phyloP scores from a whole-genome alignment of 2,888 invertebrate genomes.

The Stegana nigrithorax region DNA sequence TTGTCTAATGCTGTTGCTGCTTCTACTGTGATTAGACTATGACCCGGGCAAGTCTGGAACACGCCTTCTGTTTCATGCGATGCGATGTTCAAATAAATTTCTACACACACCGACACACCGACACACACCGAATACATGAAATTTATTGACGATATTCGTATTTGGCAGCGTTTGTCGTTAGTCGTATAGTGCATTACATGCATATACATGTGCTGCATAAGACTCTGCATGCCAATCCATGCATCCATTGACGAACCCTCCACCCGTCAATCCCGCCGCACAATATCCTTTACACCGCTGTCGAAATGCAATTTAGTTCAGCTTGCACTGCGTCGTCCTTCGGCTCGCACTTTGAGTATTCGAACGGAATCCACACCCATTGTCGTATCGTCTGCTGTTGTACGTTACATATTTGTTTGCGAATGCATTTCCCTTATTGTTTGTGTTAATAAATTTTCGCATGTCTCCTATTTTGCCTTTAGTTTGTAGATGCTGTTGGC shows the following conservation, averaged over 20 bases:
- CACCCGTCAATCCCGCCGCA: no score
- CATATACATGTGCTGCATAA: not conserved
- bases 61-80: no score
- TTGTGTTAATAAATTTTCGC: slow-evolving; percentile 60
- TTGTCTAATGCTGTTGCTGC: slow-evolving; percentile 26
- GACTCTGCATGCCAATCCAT: not conserved
- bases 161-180: not conserved
- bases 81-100: slow-evolving; percentile 4
- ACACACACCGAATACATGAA: no score
- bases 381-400: not conserved
- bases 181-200: not conserved
- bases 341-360: not conserved
- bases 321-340: slow-evolving; percentile 31
- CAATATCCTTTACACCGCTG: not conserved
- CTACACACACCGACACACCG: not conserved
- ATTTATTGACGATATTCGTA: slow-evolving; percentile 14
- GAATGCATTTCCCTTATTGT: slow-evolving; percentile 61
- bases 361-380: not conserved
- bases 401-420: slow-evolving; percentile 45
- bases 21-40: not conserved
- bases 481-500: no score
- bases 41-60: no score
- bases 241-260: no score
- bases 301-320: slow-evolving; percentile 57
- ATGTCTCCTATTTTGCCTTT: not conserved